These are phyloP conservation scores for Autographa pulchrina DNA, from an alignment of 2,888 invertebrate species.

Conservation along the genomic window DNA sequence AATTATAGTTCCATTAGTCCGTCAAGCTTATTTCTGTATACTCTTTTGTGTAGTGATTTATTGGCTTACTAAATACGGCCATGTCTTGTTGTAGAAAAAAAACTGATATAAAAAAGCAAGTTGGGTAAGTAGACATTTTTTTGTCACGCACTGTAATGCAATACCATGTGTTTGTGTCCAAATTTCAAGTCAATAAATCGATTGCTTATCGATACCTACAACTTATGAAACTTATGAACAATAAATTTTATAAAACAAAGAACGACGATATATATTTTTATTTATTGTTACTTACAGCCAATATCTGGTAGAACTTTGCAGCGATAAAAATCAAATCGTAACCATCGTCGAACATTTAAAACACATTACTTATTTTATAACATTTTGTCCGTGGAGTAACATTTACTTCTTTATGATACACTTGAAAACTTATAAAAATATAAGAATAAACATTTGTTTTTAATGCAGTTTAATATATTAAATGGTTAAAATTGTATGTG, in stretches of 20 bases:
- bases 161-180: no score
- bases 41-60: constrained; percentile 29
- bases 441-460: constrained; percentile 30
- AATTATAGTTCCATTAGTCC: constrained; percentile 31
- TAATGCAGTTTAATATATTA: no score
- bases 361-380: constrained; percentile 44
- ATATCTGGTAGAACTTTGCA: neutral
- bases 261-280: neutral
- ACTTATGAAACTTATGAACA: neutral
- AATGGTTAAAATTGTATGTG: no score
- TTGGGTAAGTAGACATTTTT: no score
- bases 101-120: neutral
- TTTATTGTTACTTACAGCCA: neutral
- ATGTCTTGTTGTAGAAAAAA: neutral
- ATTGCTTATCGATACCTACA: neutral
- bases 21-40: constrained; percentile 19
- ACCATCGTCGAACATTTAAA: constrained; percentile 49
- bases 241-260: neutral
- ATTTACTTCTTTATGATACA: constrained; percentile 41
- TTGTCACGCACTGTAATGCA: no score
- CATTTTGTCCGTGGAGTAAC: constrained; percentile 47
- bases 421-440: constrained; percentile 34
- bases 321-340: neutral
- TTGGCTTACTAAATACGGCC: neutral
- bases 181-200: no score